Conservation (phyloP, 1,140 invertebrate species). For the Zaprionus inermis region DNA sequence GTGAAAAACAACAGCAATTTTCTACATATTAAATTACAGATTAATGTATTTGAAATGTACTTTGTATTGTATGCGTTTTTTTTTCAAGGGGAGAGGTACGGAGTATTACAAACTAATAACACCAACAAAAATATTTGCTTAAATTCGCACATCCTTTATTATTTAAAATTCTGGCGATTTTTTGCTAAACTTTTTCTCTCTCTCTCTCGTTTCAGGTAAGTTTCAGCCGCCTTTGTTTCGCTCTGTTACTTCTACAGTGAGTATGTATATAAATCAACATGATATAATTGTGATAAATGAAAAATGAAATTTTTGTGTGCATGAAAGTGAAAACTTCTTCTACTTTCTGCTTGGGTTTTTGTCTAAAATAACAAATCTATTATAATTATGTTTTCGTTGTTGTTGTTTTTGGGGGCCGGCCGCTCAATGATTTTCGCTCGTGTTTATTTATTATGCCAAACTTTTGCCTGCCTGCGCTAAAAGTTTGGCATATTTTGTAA, state of each 20-base stretch:
- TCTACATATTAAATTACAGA: constrained; percentile 65
- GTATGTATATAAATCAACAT: constrained; percentile 74
- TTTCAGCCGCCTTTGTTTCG: constrained; percentile 16
- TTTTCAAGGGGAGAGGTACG: not conserved
- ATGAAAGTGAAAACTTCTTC: constrained; percentile 50
- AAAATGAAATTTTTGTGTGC: constrained; percentile 11
- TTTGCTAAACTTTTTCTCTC: constrained; percentile 35
- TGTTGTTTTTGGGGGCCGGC: constrained; percentile 12
- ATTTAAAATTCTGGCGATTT: constrained; percentile 32
- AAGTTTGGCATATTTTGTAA: constrained; percentile 82
- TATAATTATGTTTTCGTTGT: constrained; percentile 62
- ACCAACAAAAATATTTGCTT: not conserved
- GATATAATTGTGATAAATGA: constrained; percentile 76
- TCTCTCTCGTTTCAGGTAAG: constrained; percentile 58
- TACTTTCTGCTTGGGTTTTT: constrained; percentile 30
- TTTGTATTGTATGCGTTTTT: not conserved
- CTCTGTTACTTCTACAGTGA: constrained; percentile 28
- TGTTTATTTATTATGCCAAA: constrained; percentile 81
- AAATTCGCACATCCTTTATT: constrained; percentile 10
- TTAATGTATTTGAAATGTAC: constrained; percentile 58
- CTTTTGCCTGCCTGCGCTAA: constrained; percentile 55
- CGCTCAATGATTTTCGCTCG: constrained; percentile 49
- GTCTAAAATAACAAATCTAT: constrained; percentile 68
- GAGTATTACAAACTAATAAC: not conserved
- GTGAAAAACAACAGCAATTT: not conserved